Percentiles rank a stretch among this genome's conserved stretches.
These are phyloP conservation scores for Trichopoda pennipes DNA, from an alignment of 2,888 invertebrate species.

Conservation along the genomic window DNA sequence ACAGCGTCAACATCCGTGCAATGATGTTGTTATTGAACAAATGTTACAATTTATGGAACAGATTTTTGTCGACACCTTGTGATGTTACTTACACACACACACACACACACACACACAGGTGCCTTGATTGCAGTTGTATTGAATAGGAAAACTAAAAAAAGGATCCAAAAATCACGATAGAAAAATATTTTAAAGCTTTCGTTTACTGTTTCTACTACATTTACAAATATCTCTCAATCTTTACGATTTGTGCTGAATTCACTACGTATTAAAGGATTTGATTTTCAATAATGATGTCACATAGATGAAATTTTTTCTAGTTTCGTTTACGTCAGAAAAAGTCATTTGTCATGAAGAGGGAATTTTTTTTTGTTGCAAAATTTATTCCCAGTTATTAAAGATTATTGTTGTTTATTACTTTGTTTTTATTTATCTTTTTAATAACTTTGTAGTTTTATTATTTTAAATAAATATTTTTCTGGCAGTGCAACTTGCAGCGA, in stretches of 20 bases:
- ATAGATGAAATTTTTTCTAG: background rate
- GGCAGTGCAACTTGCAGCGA: no score
- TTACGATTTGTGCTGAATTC: slow-evolving; percentile 18
- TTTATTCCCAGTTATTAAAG: background rate
- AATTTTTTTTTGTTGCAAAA: background rate
- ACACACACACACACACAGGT: slow-evolving; percentile 27
- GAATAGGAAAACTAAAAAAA: background rate
- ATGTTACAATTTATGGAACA: slow-evolving; percentile 55
- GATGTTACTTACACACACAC: slow-evolving; percentile 22
- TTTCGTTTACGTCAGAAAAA: background rate
- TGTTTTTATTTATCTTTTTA: background rate
- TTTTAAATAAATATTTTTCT: no score
- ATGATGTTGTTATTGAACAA: slow-evolving; percentile 53
- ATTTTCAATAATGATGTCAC: slow-evolving; percentile 1
- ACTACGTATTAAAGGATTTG: slow-evolving; percentile 12
- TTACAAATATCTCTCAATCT: slow-evolving; percentile 15
- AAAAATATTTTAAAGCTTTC: slow-evolving; percentile 22
- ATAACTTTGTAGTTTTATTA: no score
- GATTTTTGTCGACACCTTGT: slow-evolving; percentile 60
- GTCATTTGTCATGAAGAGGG: background rate
- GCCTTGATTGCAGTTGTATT: slow-evolving; percentile 31
- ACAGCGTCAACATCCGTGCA: slow-evolving; percentile 32
- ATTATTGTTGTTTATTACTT: background rate
- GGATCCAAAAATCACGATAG: slow-evolving; percentile 5
- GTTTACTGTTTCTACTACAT: background rate